Evolutionary conservation across 2,113 vertebrate genomes (phyloP), one percentile per base, ranked within the genome.

Genomic region (Tympanuchus pallidicinctus): DNA sequence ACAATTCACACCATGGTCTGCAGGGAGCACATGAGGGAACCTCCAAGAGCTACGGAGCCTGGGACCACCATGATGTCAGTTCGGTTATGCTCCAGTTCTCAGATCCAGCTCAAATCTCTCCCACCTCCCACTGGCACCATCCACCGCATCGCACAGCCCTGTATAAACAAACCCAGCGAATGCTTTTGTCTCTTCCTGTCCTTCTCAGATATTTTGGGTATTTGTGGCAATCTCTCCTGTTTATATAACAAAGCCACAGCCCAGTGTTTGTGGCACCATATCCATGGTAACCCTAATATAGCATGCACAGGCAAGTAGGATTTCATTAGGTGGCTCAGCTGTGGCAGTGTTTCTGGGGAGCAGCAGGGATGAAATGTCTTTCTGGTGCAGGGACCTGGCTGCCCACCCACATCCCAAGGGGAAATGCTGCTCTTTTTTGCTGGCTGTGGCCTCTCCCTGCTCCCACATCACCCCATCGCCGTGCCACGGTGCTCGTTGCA

Each of bases 261-360:
- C 96, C 96, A 80, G 73, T 95, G 95, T 96, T 94, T 95, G 96
- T 93, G 88, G 85, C 80, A 94, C 93, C 88, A 97, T 97, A 97
- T 93, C 96, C 96, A 97, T 97, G 95, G 96, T 94, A 97, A 97
- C 96, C 94, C 94, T 95, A 96, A 97, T 97, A 96, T 97, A 97
- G 96, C 96, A 95, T 73, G 93, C 95, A 94, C 91, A 95, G 94
- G 88, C 82, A 2, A 94, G 82, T 50, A 86, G 52, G 61, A 92
- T 93, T 72, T 91, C 96, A 97, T 97, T 96, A 97, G 95, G 94
- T 94, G 94, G 43, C 66, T 95, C 74, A 65, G 94, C 90, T 81
- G 90, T 66, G 0, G 79, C 89, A 92, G 91, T 65, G 8, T 77
- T 54, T 40, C 36, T 48, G 38, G 48, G 47, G 34, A 64, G 45